Conservation (phyloP, 2,797 vertebrate genomes). For the Poecilia wingei region DNA sequence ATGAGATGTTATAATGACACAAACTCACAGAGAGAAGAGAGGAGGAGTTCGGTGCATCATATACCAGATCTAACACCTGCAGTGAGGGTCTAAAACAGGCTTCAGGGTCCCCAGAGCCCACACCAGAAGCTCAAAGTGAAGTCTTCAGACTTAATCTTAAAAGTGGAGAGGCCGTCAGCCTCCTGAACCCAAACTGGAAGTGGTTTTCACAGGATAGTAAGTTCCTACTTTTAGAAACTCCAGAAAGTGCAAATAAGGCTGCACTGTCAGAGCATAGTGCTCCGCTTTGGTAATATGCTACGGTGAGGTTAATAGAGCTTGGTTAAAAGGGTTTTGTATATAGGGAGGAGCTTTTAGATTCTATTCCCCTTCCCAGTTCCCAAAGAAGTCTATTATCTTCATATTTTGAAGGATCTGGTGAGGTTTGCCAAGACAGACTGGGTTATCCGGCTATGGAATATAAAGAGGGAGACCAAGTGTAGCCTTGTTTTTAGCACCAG, state of each 20-base stretch:
- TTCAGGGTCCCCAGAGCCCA: not conserved
- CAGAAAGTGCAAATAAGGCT: not conserved
- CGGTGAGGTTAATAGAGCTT: not conserved
- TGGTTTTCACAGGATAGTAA: not conserved
- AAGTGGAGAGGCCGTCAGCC: not conserved
- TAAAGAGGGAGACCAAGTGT: not conserved
- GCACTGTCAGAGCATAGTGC: not conserved
- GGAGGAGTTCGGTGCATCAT: not conserved
- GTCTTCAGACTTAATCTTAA: slow-evolving; percentile 1
- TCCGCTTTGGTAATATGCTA: not conserved
- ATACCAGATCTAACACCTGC: not conserved
- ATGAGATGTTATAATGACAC: not conserved
- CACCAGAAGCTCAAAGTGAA: not conserved
- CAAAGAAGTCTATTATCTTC: not conserved
- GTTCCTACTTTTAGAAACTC: not conserved
- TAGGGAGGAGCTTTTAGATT: not conserved
- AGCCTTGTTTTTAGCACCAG: not conserved
- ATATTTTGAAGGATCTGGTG: not conserved
- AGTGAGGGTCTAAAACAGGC: not conserved
- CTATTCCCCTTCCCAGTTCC: not conserved
- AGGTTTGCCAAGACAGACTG: not conserved
- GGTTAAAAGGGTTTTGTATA: not conserved
- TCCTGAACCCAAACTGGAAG: slow-evolving; percentile 1
- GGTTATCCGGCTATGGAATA: not conserved
- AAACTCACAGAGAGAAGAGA: not conserved